These are phyloP conservation scores for Metellina segmentata DNA, from an alignment of 2,888 invertebrate genomes.

Conservation along the genomic window DNA sequence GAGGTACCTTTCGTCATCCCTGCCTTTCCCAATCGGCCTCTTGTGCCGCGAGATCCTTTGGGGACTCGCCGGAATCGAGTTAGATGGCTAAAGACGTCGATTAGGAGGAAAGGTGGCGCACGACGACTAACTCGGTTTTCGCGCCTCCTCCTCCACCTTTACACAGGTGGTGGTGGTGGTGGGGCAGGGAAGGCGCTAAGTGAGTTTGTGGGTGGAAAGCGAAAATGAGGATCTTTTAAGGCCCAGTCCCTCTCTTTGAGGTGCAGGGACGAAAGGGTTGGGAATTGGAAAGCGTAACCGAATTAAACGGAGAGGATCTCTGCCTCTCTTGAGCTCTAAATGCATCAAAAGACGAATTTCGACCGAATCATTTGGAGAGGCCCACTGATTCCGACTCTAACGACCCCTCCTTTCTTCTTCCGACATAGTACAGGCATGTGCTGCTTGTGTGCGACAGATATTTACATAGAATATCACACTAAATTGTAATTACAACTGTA, in stretches of 20 bases:
- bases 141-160: neutral
- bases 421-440: no score
- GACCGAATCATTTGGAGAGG: no score
- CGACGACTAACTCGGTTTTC: conserved; percentile 31
- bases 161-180: no score
- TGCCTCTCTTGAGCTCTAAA: neutral
- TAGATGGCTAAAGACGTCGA: conserved; percentile 55
- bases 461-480: no score
- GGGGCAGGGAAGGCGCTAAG: conserved; percentile 15
- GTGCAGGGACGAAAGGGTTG: conserved; percentile 5
- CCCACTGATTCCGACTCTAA: no score
- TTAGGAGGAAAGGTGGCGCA: conserved; percentile 1
- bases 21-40: neutral
- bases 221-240: conserved; percentile 18
- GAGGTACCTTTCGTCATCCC: conserved; percentile 38
- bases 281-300: conserved; percentile 33
- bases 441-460: no score
- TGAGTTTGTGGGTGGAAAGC: conserved; percentile 16
- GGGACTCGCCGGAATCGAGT: conserved; percentile 27
- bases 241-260: neutral
- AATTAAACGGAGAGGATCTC: conserved; percentile 1
- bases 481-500: no score
- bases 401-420: no score
- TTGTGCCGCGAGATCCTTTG: conserved; percentile 39
- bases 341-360: neutral